Evolutionary conservation across 2,113 vertebrate species (phyloP).

Genomic region (Pygoscelis adeliae): DNA sequence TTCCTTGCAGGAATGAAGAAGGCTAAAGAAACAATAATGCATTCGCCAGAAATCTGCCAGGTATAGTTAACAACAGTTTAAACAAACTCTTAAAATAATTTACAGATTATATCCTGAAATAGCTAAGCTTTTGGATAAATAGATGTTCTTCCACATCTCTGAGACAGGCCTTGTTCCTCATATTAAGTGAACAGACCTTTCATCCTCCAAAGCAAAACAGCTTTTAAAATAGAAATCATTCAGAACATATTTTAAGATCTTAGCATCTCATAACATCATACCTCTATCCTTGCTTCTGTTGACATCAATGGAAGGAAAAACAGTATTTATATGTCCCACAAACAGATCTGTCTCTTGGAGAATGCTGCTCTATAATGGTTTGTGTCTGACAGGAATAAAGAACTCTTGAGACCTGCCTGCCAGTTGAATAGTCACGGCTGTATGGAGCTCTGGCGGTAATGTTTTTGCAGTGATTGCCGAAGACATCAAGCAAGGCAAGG

Average conservation of each 20-base stretch:
- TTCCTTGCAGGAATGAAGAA: constrained; percentile 2
- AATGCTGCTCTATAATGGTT: background rate
- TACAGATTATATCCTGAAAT: constrained; percentile 60
- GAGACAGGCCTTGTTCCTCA: constrained; percentile 54
- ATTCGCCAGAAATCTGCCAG: constrained; percentile 31
- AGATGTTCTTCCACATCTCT: constrained; percentile 52
- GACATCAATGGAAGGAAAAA: constrained; percentile 10
- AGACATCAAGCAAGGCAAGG: background rate
- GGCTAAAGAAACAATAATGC: constrained; percentile 34
- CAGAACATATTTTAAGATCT: constrained; percentile 49
- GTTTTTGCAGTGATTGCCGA: background rate
- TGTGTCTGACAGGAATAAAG: constrained; percentile 28
- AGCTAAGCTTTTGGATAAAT: constrained; percentile 39
- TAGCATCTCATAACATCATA: constrained; percentile 33
- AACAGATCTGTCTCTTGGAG: background rate
- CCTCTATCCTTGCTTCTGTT: constrained; percentile 6
- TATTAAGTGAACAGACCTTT: constrained; percentile 58
- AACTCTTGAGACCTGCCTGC: background rate
- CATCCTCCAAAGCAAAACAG: constrained; percentile 60
- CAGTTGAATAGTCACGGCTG: background rate
- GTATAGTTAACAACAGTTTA: constrained; percentile 45
- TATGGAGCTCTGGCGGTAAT: background rate
- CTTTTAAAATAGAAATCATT: constrained; percentile 52
- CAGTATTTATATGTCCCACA: constrained; percentile 16
- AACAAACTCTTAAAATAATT: constrained; percentile 53